Percentiles rank a stretch among this genome's conserved stretches.
These are phyloP conservation scores for Aculops lycopersici DNA, from an alignment of 1,140 invertebrate genomes.

Conservation along the genomic window DNA sequence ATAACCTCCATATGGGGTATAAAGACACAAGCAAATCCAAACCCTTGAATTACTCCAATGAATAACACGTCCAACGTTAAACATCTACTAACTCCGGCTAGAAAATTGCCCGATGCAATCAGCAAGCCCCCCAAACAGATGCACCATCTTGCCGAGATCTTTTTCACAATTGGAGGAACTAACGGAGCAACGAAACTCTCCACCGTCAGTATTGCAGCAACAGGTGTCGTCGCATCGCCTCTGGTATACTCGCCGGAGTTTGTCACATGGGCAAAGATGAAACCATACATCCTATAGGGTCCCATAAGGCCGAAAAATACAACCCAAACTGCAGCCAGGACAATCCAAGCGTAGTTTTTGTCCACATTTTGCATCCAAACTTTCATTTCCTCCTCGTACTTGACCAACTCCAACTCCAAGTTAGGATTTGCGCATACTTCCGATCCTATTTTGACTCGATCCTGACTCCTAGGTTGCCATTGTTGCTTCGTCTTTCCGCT, in stretches of 20 bases:
- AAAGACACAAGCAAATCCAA: not conserved
- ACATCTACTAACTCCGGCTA: not conserved
- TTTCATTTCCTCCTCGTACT: not conserved
- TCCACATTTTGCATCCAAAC: not conserved
- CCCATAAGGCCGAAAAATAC: not conserved
- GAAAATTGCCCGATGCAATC: not conserved
- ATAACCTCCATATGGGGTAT: not conserved
- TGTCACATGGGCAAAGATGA: not conserved
- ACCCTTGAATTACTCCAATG: not conserved
- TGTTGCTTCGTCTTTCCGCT: too few species aligned
- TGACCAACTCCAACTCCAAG: not conserved
- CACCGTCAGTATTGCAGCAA: not conserved
- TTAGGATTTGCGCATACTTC: not conserved
- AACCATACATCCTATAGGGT: not conserved
- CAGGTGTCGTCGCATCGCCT: not conserved
- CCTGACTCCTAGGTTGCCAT: too few species aligned
- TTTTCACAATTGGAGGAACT: not conserved
- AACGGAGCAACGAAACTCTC: not conserved
- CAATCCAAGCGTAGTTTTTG: not conserved
- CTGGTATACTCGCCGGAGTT: not conserved
- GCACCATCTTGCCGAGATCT: not conserved
- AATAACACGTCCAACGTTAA: not conserved
- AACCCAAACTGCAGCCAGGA: not conserved
- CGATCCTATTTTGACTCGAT: not conserved
- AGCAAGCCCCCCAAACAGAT: not conserved